Conservation (phyloP, 2,797 vertebrate species). For the Pteronotus mesoamericanus region DNA sequence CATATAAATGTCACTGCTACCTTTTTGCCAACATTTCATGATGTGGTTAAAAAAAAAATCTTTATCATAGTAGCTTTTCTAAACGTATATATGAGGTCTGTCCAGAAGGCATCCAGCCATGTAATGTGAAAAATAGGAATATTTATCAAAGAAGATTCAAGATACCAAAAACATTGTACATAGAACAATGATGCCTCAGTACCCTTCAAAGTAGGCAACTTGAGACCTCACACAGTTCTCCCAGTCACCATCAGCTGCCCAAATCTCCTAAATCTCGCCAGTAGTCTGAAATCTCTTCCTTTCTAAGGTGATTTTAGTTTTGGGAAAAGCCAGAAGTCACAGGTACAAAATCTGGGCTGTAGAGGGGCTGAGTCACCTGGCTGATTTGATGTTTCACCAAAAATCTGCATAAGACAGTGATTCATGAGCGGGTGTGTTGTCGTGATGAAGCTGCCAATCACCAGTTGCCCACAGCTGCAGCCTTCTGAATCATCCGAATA, state of each 20-base stretch:
- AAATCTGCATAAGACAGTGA: not conserved
- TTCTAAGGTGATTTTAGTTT: not conserved
- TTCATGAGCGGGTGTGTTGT: not conserved
- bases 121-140: too few relatives aligned
- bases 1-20: not conserved
- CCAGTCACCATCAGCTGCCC: too few relatives aligned
- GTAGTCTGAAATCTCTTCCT: not conserved
- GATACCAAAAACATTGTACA: too few relatives aligned
- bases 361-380: not conserved
- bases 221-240: too few relatives aligned
- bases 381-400: not conserved
- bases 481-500: not conserved
- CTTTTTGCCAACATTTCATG: not conserved
- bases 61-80: not conserved
- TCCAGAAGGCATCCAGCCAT: too few relatives aligned
- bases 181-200: too few relatives aligned
- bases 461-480: not conserved
- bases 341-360: not conserved
- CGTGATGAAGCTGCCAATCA: not conserved
- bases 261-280: not conserved
- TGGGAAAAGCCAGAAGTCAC: not conserved
- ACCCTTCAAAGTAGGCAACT: too few relatives aligned
- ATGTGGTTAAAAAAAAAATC: not conserved
- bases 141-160: too few relatives aligned
- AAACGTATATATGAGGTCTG: not conserved